A percentile compares a stretch with the other conserved stretches of the same genome.
phyloP scores from a whole-genome alignment of 2,797 vertebrate species.

The Sciurus carolinensis region DNA sequence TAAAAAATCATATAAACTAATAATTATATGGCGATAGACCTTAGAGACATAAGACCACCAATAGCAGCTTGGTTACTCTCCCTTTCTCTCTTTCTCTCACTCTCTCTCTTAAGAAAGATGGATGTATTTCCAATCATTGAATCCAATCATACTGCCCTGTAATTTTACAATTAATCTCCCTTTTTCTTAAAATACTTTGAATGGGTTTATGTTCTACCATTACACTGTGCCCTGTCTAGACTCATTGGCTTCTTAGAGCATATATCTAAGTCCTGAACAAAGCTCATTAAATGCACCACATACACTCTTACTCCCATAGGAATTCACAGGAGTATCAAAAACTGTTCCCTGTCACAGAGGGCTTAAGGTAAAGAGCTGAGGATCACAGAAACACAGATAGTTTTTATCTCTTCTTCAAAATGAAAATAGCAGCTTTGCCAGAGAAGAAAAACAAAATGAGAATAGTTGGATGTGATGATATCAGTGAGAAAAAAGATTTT shows the following conservation, averaged over 20 bases:
- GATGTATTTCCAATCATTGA: neutral
- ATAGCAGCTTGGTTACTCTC: neutral
- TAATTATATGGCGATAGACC: neutral
- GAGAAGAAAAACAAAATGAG: slow-evolving; percentile 1
- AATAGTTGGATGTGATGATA: neutral
- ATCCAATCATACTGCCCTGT: neutral
- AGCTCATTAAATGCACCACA: neutral
- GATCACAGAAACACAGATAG: neutral
- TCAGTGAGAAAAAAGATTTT: slow-evolving; percentile 34
- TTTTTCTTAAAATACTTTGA: slow-evolving; percentile 10
- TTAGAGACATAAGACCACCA: neutral
- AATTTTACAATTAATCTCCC: slow-evolving; percentile 30
- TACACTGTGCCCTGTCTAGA: neutral
- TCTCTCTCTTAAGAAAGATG: neutral
- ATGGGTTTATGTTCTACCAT: slow-evolving; percentile 7
- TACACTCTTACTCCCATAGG: neutral
- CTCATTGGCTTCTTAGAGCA: slow-evolving; percentile 37
- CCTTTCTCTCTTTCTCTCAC: neutral
- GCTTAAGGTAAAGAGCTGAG: slow-evolving; percentile 16
- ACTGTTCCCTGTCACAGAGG: neutral
- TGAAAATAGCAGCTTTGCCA: neutral
- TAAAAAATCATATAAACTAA: neutral
- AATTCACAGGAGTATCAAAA: slow-evolving; percentile 55
- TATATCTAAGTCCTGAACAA: slow-evolving; percentile 42
- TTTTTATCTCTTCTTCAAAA: slow-evolving; percentile 55